Evolutionary conservation across 2,888 invertebrate genomes (phyloP), one percentile per base, ranked within the genome.

Genomic region (Lasioglossum morio): DNA sequence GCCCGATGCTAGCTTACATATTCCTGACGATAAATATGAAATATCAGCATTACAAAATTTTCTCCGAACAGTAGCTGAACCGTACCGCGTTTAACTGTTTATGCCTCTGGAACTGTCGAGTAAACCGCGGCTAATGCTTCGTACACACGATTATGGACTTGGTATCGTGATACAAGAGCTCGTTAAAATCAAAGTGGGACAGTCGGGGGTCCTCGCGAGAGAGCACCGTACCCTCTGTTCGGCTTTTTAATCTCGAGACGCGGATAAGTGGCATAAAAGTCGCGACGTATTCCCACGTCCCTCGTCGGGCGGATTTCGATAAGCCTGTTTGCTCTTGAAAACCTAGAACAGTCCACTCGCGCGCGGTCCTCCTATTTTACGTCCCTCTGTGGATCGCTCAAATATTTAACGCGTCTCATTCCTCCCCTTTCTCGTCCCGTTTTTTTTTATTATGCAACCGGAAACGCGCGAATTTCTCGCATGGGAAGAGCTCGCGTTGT

Each of bases 251-350:
- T 93, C 94, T 94, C 93, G 88, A 92, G 92, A 91, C 87, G 90
- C 91, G 93, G 85, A 93, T 92, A 93, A 93, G 93, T 93, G 93
- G 92, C 89, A 89, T 92, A 92, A 92, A 92, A 93, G 92, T 92
- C 90, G 92, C 92, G 92, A 92, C 91, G 19, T 72, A 93, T 94
- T 94, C 93, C 94, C 93, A 94, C 94, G 94, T 92, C 89, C 88
- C 84, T 84, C 85, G 84, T 70, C 81, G 88, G 86, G 87, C 90
- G 89, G 86, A 90, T 92, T 91, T 89, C 88, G 94, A 94, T 94
- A 94, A 94, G 91, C 88, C 82, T 94, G 92, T 94, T 93, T 93
- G 91, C 92, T 74, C 89, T 86, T 46, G 80, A 77, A 84, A 86
- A 78, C 85, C 89, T 82, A 84, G 88, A 91, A 92, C 90, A 89